Conservation (phyloP, 2,888 invertebrate species). For the Dasypogon diadema region DNA sequence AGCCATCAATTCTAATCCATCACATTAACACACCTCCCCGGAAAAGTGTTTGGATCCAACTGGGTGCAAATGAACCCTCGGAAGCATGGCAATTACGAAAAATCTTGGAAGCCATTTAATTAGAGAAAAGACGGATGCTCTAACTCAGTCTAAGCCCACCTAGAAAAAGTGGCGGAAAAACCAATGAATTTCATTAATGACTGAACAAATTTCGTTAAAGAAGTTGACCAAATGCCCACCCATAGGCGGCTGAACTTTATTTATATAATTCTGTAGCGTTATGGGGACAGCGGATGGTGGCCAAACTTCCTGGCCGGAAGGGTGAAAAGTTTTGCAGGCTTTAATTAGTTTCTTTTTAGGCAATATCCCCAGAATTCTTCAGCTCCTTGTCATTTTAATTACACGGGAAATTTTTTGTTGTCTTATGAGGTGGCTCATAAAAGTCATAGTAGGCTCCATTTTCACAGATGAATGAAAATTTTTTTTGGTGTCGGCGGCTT, state of each 20-base stretch:
- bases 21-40: constrained; percentile 52
- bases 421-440: neutral
- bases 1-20: constrained; percentile 55
- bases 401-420: constrained; percentile 15
- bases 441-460: neutral
- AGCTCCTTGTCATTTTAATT: constrained; percentile 9
- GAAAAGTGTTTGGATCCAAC: constrained; percentile 18
- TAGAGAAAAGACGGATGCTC: constrained; percentile 46
- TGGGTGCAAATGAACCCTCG: constrained; percentile 47
- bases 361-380: constrained; percentile 17
- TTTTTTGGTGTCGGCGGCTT: too few relatives aligned
- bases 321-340: constrained; percentile 30
- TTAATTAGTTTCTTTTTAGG: constrained; percentile 35
- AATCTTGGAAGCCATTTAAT: constrained; percentile 54
- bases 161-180: constrained; percentile 45
- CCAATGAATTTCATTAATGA: constrained; percentile 52
- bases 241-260: neutral
- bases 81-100: constrained; percentile 51
- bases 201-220: constrained; percentile 44
- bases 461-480: neutral
- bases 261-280: neutral
- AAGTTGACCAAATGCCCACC: neutral
- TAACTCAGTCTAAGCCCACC: constrained; percentile 1
- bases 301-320: constrained; percentile 3
- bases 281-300: neutral